Conservation (phyloP, 1,140 invertebrate genomes). For the Philopotamus ludificatus region DNA sequence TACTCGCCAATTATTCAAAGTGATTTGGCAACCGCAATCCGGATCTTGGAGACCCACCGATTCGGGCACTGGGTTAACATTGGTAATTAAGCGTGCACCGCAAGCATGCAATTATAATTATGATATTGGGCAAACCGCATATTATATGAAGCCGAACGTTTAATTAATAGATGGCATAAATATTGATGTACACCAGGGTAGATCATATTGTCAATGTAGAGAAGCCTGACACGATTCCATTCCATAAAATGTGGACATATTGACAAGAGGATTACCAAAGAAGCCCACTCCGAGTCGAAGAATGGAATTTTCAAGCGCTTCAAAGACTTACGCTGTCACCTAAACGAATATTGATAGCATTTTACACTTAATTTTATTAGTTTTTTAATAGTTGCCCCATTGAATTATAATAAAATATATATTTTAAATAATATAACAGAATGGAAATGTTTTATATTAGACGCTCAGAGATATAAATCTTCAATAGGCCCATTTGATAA, state of each 20-base stretch:
- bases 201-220: not conserved
- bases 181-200: not conserved
- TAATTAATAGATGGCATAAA: too few relatives aligned
- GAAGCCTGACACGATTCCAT: not conserved
- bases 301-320: constrained; percentile 9
- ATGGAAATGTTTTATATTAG: constrained; percentile 21
- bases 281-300: not conserved
- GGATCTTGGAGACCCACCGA: too few relatives aligned
- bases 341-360: constrained; percentile 3
- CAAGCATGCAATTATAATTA: too few relatives aligned
- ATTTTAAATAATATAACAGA: too few relatives aligned
- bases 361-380: constrained; percentile 13
- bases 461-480: constrained; percentile 22
- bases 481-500: constrained; percentile 21
- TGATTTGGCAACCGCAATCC: too few relatives aligned
- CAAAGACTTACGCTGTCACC: constrained; percentile 3
- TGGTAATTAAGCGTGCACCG: too few relatives aligned
- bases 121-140: too few relatives aligned
- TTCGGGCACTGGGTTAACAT: too few relatives aligned
- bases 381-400: constrained; percentile 1
- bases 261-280: constrained; percentile 8
- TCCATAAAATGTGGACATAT: constrained; percentile 8
- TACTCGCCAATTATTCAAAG: too few relatives aligned
- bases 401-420: not conserved
- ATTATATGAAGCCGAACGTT: too few relatives aligned